Evolutionary conservation across 2,113 vertebrate species (phyloP), one percentile per base, ranked within the genome.

Genomic region (Tenrec ecaudatus): DNA sequence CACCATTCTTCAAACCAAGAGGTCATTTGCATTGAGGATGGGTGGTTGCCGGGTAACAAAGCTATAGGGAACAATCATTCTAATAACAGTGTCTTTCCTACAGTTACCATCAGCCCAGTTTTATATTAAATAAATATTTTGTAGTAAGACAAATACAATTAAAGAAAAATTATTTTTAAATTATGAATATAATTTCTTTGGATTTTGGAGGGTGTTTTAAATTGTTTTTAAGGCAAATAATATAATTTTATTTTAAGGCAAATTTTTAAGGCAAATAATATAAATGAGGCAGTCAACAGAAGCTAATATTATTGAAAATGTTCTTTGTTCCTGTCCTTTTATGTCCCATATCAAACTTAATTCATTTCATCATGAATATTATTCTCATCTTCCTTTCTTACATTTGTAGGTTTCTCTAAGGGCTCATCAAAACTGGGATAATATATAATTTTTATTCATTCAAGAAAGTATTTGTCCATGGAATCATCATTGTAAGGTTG

Each of bases 81-180:
- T 58, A 93, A 93, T 86, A 57, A 93, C 85, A 90, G 23, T 69
- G 33, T 79, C 78, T 85, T 94, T 76, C 68, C 29, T 69, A 31
- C 5, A 90, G 82, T 82, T 25, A 92, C 0, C 11, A 84, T 58
- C n/a, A 43, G 36, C 7, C 29, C 16, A 9, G 43, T 76, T 94
- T 60, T 47, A 3, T 12, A 69, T 31, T 23, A 82, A 87, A 82
- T 85, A 27, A 57, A 1, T 64, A 75, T 71, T 31, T 69, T 25
- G 17, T 14, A 89, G 58, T 81, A 89, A 92, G 27, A n/a, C 29
- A n/a, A 85, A 71, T 71, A 80, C 1, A 38, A 57, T 29, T 36
- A 8, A 80, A 60, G 14, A 53, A 73, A 19, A 91, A 75, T 47
- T 33, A 64, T 47, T 88, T 19, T 89, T 12, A 82, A 71, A 71